Percentiles rank a stretch among this genome's conserved stretches.
Evolutionary conservation across 2,888 invertebrate genomes (phyloP).

Genomic region (Ommatoiulus sabulosus): DNA sequence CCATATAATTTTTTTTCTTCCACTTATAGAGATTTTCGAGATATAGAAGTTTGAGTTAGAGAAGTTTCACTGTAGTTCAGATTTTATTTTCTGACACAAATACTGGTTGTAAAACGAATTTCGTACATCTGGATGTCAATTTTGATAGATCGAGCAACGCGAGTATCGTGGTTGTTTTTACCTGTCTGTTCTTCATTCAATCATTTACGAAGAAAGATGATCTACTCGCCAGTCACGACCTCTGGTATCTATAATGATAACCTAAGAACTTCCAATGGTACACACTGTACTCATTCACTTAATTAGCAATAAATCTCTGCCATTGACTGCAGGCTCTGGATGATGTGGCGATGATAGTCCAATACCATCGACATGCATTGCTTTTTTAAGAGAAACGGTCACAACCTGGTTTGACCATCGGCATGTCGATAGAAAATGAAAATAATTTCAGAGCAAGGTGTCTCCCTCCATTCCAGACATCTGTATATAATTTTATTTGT

Average conservation of each 20-base stretch:
- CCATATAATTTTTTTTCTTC: no score
- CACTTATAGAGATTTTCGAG: no score
- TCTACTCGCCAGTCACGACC: background rate
- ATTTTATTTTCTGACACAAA: background rate
- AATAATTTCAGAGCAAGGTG: conserved; percentile 8
- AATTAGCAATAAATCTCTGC: background rate
- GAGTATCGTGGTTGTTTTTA: background rate
- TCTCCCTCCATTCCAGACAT: background rate
- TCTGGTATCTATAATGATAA: background rate
- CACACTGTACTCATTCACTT: background rate
- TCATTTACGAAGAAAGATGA: background rate
- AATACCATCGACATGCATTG: background rate
- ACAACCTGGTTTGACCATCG: background rate
- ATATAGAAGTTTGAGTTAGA: no score
- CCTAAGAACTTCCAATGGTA: background rate
- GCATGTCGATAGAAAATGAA: background rate
- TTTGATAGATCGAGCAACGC: background rate
- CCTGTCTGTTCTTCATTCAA: background rate
- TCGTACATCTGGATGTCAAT: background rate
- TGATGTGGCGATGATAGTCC: background rate
- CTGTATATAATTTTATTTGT: conserved; percentile 18
- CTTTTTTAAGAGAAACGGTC: background rate
- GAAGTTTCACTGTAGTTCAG: no score
- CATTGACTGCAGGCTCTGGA: background rate
- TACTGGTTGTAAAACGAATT: background rate